These are phyloP conservation scores for Nomada fabriciana DNA, from an alignment of 2,888 invertebrate species.

Conservation along the genomic window DNA sequence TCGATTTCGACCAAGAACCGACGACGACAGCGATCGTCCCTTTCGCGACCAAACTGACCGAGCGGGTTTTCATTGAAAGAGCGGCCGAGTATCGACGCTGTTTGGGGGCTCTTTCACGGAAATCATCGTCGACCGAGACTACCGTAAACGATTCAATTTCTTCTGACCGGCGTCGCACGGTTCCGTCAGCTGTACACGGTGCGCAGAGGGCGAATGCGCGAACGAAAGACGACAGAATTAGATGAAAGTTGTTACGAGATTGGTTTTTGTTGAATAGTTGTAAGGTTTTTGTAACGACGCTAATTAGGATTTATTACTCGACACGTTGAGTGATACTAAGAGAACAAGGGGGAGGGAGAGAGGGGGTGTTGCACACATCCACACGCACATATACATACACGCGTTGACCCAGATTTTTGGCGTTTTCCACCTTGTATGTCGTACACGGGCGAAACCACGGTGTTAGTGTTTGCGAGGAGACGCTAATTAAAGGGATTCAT, in stretches of 20 bases:
- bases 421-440: slow-evolving; percentile 39
- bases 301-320: slow-evolving; percentile 79
- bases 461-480: slow-evolving; percentile 32
- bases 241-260: slow-evolving; percentile 80
- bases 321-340: slow-evolving; percentile 57
- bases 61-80: slow-evolving; percentile 41
- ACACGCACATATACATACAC: slow-evolving; percentile 44
- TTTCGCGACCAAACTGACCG: slow-evolving; percentile 36
- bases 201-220: slow-evolving; percentile 25
- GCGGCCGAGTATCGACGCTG: slow-evolving; percentile 5
- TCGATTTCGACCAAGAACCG: slow-evolving; percentile 8
- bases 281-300: slow-evolving; percentile 83
- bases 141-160: slow-evolving; percentile 32
- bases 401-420: slow-evolving; percentile 57
- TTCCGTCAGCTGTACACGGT: slow-evolving; percentile 9
- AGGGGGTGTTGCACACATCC: slow-evolving; percentile 12
- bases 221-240: slow-evolving; percentile 63
- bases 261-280: slow-evolving; percentile 83
- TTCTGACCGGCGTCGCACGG: slow-evolving; percentile 31
- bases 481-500: slow-evolving; percentile 40
- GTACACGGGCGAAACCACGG: slow-evolving; percentile 23
- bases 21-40: slow-evolving; percentile 27
- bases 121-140: slow-evolving; percentile 54
- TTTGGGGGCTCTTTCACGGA: slow-evolving; percentile 55
- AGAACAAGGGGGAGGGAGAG: too few relatives aligned